These are phyloP conservation scores for Xanthia icteritia DNA, from an alignment of 2,888 invertebrate genomes.

Conservation along the genomic window DNA sequence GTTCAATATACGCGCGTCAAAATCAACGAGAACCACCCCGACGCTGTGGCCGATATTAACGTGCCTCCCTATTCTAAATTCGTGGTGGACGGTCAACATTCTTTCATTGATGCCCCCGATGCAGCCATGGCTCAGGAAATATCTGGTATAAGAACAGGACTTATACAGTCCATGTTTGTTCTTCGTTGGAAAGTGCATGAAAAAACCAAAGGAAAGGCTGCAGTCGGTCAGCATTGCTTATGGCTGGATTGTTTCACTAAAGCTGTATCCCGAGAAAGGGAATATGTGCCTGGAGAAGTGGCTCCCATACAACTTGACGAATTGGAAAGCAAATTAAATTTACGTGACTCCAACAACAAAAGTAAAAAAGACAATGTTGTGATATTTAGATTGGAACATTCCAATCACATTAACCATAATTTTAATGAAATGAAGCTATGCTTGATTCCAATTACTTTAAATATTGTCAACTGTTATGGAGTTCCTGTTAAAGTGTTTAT, in stretches of 20 bases:
- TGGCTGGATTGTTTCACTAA: slow-evolving; percentile 91
- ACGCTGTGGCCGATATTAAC: slow-evolving; percentile 73
- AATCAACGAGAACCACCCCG: slow-evolving; percentile 75
- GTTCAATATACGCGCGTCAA: slow-evolving; percentile 81
- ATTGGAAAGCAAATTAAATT: slow-evolving; percentile 73
- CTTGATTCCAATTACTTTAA: slow-evolving; percentile 92
- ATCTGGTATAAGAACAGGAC: slow-evolving; percentile 70
- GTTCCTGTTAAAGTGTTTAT: slow-evolving; percentile 91
- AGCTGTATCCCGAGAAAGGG: slow-evolving; percentile 85
- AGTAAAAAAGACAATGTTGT: slow-evolving; percentile 88
- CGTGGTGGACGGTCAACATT: slow-evolving; percentile 76
- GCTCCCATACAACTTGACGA: slow-evolving; percentile 84
- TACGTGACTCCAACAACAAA: slow-evolving; percentile 74
- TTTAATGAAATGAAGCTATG: slow-evolving; percentile 91
- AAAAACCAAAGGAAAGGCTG: slow-evolving; percentile 88
- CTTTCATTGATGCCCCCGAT: slow-evolving; percentile 76
- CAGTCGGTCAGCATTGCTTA: slow-evolving; percentile 93
- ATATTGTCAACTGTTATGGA: slow-evolving; percentile 92
- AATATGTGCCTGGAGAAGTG: slow-evolving; percentile 76
- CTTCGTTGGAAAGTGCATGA: slow-evolving; percentile 91
- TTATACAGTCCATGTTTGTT: slow-evolving; percentile 86
- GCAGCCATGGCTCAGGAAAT: slow-evolving; percentile 60
- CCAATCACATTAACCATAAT: slow-evolving; percentile 91
- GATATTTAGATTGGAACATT: slow-evolving; percentile 91
- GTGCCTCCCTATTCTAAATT: slow-evolving; percentile 81